phyloP scores from a whole-genome alignment of 2,888 invertebrate species.

The Ellobium chinense region DNA sequence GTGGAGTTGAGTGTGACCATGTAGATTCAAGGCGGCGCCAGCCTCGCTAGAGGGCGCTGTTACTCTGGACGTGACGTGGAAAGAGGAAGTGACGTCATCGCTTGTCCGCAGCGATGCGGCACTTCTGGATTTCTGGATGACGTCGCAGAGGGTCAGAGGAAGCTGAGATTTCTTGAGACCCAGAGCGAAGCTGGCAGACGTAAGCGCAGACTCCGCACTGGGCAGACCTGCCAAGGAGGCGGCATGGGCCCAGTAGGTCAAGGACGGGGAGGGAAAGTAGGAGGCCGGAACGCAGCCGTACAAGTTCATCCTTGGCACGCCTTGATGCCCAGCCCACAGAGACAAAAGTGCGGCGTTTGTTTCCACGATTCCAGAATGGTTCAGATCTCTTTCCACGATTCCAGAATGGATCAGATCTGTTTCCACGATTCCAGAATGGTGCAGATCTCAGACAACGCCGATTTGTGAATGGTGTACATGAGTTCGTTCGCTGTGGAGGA shows the following conservation, averaged over 20 bases:
- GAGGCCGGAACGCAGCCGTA: slow-evolving; percentile 33
- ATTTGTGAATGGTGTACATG: no score
- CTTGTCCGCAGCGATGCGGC: not conserved
- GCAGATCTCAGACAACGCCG: no score
- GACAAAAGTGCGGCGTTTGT: no score
- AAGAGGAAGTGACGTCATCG: slow-evolving; percentile 6
- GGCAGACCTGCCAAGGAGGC: slow-evolving; percentile 34
- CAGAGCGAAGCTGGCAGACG: slow-evolving; percentile 14
- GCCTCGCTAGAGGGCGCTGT: not conserved
- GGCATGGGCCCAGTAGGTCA: slow-evolving; percentile 45
- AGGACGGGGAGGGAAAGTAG: slow-evolving; percentile 23
- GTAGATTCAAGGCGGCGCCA: not conserved
- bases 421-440: no score
- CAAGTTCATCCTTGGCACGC: slow-evolving; percentile 38
- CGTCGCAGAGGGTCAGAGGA: slow-evolving; percentile 10
- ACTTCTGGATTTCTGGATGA: not conserved
- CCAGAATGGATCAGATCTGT: no score
- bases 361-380: no score
- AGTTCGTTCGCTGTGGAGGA: no score
- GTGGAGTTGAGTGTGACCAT: not conserved
- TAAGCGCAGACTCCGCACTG: slow-evolving; percentile 1
- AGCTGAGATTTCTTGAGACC: slow-evolving; percentile 34
- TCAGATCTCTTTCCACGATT: no score
- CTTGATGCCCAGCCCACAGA: no score
- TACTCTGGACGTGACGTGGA: not conserved